phyloP scores from a whole-genome alignment of 1,140 invertebrate genomes.

The Drosophila nikananu region DNA sequence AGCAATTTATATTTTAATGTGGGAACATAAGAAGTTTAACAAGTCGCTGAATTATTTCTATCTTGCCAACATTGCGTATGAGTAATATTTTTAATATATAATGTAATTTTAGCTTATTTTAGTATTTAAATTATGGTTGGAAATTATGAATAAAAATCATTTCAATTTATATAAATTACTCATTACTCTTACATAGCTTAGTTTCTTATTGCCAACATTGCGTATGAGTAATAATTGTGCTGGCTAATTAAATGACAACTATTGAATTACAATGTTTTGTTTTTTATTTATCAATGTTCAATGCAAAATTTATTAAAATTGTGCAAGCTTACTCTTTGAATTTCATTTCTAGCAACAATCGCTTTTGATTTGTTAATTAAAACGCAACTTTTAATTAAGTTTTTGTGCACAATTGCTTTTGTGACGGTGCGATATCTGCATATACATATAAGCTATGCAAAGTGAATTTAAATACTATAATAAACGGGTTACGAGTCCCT shows the following conservation, averaged over 20 bases:
- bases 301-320: not conserved
- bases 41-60: not conserved
- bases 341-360: not conserved
- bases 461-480: conserved; percentile 30
- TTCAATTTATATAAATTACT: not conserved
- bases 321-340: not conserved
- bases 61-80: not conserved
- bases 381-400: conserved; percentile 10
- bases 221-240: not conserved
- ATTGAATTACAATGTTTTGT: not conserved
- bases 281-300: not conserved
- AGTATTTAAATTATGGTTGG: not conserved
- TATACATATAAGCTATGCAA: conserved; percentile 7
- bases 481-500: conserved; percentile 6
- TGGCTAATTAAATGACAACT: too few species aligned
- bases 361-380: conserved; percentile 22
- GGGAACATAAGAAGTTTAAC: not conserved
- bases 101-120: not conserved
- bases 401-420: not conserved
- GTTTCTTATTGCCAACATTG: not conserved
- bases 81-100: too few species aligned
- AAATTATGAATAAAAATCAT: not conserved
- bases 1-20: not conserved
- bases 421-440: not conserved
- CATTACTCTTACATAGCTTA: not conserved